Conservation (phyloP, 2,113 vertebrate genomes). For the Ammodytes marinus region DNA sequence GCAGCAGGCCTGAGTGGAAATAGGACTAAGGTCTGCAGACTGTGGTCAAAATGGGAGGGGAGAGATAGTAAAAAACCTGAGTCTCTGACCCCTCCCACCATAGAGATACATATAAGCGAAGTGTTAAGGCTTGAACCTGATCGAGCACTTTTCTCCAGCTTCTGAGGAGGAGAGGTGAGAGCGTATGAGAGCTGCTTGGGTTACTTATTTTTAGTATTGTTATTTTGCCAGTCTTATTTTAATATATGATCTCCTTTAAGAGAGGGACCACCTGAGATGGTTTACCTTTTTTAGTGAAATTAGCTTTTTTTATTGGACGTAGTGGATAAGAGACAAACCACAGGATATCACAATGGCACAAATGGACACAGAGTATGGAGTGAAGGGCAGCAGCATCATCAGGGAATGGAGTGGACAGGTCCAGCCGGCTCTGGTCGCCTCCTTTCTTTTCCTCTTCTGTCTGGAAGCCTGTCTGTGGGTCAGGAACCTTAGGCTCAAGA, state of each 20-base stretch:
- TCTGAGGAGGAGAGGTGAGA: conserved; percentile 26
- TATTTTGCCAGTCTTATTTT: conserved; percentile 1
- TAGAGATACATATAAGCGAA: conserved; percentile 82
- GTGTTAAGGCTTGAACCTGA: conserved; percentile 71
- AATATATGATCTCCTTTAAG: neutral
- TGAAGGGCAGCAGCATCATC: conserved; percentile 61
- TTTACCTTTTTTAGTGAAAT: conserved; percentile 2
- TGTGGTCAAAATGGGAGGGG: conserved; percentile 81
- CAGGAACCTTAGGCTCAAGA: conserved; percentile 72
- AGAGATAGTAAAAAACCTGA: conserved; percentile 72
- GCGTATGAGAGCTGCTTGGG: conserved; percentile 20
- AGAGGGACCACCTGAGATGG: conserved; percentile 2
- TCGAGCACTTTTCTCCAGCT: conserved; percentile 21
- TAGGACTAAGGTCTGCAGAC: conserved; percentile 65
- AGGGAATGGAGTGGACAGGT: conserved; percentile 82
- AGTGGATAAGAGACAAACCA: neutral
- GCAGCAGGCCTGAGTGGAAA: conserved; percentile 61
- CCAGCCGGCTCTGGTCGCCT: conserved; percentile 78
- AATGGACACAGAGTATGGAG: conserved; percentile 57
- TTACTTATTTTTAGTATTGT: neutral
- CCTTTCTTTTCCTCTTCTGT: conserved; percentile 81
- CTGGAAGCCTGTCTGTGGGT: conserved; percentile 85
- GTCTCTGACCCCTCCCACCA: conserved; percentile 76
- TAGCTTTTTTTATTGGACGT: neutral
- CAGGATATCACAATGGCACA: conserved; percentile 58